Evolutionary conservation across 2,113 vertebrate genomes (phyloP).

Genomic region (Erythrolamprus reginae): DNA sequence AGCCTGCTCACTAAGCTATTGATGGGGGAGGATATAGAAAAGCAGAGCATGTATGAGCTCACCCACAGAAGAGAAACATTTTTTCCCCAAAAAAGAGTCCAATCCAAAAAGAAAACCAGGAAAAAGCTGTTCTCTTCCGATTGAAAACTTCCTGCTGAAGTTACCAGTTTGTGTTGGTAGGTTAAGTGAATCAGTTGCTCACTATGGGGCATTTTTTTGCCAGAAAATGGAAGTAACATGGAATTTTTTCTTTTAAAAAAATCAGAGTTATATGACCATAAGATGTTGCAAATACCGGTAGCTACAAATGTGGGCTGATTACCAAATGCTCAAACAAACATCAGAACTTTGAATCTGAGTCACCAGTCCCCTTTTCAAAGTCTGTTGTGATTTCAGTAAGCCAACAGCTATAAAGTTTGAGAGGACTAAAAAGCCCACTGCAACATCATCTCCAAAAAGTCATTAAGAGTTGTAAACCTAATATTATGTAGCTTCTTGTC

Average conservation of each 20-base stretch:
- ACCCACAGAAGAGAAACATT: background rate
- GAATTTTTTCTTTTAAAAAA: background rate
- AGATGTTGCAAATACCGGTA: background rate
- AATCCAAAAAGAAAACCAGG: background rate
- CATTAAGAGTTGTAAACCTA: no score
- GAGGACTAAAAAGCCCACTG: background rate
- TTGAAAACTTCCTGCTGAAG: background rate
- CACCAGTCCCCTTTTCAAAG: background rate
- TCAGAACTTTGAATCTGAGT: background rate
- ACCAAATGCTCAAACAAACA: background rate
- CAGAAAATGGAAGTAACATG: background rate
- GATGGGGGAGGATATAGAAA: constrained; percentile 38
- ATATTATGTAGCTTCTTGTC: no score
- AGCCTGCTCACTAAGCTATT: constrained; percentile 49
- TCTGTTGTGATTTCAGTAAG: background rate
- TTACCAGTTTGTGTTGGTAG: background rate
- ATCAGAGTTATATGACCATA: background rate
- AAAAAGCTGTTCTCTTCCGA: background rate
- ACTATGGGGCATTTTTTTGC: background rate
- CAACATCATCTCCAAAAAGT: no score
- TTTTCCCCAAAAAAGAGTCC: background rate
- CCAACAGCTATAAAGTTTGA: background rate
- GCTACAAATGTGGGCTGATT: background rate
- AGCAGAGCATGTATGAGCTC: background rate
- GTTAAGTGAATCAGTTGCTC: background rate